Evolutionary conservation across 2,113 vertebrate species (phyloP).

Genomic region (Octodon degus): DNA sequence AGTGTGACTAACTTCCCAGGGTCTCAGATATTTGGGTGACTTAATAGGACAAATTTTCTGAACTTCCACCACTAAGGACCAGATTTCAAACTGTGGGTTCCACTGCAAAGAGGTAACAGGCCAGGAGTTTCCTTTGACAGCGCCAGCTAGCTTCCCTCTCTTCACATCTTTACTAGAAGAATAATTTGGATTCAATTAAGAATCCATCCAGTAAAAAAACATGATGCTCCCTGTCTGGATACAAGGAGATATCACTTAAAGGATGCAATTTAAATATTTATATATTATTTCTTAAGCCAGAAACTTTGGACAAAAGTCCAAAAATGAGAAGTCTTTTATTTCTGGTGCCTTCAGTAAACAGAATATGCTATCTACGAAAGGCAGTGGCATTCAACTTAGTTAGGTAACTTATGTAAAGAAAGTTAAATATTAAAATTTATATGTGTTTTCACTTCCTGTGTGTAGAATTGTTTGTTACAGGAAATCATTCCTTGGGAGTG

Average conservation of each 20-base stretch:
- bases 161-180: background rate
- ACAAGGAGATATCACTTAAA: background rate
- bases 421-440: background rate
- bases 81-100: background rate
- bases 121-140: background rate
- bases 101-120: background rate
- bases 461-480: background rate
- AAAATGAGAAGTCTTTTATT: background rate
- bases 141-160: background rate
- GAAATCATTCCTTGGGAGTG: background rate
- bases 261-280: constrained; percentile 12
- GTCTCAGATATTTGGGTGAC: background rate
- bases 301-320: background rate
- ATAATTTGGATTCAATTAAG: background rate
- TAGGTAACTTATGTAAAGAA: background rate
- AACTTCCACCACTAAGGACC: background rate
- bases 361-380: background rate
- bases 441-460: background rate
- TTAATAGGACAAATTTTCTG: background rate
- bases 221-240: background rate
- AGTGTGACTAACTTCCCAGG: background rate
- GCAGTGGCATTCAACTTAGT: background rate
- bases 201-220: background rate
- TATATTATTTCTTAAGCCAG: background rate
- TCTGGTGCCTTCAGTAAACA: background rate